Conservation (phyloP, 2,888 invertebrate species). For the Dryobota labecula region DNA sequence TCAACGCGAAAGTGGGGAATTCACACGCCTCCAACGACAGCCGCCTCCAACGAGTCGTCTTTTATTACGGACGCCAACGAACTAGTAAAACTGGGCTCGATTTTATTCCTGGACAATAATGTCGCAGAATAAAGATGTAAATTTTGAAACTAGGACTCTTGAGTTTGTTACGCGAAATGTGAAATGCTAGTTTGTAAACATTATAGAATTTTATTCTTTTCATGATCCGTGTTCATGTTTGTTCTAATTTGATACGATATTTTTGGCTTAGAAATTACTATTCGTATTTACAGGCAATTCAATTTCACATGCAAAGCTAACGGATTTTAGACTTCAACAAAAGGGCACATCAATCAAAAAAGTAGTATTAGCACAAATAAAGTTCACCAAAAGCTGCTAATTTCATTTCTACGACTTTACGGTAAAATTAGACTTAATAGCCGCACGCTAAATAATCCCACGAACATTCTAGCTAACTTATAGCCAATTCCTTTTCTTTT, state of each 20-base stretch:
- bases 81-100: constrained; percentile 63
- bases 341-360: constrained; percentile 48
- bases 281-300: constrained; percentile 2
- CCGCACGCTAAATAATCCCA: constrained; percentile 29
- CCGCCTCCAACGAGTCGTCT: constrained; percentile 65
- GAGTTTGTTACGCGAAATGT: constrained; percentile 18
- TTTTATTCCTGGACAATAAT: constrained; percentile 64
- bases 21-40: constrained; percentile 71
- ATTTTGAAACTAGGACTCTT: constrained; percentile 32
- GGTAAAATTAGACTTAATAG: constrained; percentile 39
- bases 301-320: constrained; percentile 25
- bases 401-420: constrained; percentile 42
- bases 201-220: constrained; percentile 16
- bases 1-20: constrained; percentile 69
- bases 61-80: constrained; percentile 71
- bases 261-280: not conserved
- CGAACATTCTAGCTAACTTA: constrained; percentile 45
- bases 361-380: constrained; percentile 32
- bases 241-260: constrained; percentile 18
- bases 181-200: constrained; percentile 40
- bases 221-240: constrained; percentile 1
- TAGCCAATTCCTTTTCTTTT: constrained; percentile 44
- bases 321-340: constrained; percentile 28
- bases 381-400: constrained; percentile 39
- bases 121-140: constrained; percentile 51